Percentiles rank a stretch among this genome's conserved stretches.
phyloP scores from a whole-genome alignment of 2,113 vertebrate genomes.

The Oryzias melastigma region DNA sequence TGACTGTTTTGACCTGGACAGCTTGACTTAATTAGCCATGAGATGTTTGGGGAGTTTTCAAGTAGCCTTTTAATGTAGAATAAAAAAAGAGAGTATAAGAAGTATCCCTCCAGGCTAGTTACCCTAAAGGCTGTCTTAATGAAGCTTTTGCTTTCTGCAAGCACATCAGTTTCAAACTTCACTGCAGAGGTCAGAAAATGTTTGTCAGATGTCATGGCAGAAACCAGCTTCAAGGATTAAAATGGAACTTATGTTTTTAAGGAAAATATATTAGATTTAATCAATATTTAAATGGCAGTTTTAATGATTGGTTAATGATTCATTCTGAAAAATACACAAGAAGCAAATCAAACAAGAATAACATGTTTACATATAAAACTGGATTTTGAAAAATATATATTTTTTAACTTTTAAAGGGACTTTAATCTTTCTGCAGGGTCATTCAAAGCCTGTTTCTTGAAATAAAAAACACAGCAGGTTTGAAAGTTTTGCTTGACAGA shows the following conservation, averaged over 20 bases:
- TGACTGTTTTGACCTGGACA: slow-evolving; percentile 36
- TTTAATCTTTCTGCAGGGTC: slow-evolving; percentile 3
- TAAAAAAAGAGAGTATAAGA: slow-evolving; percentile 50
- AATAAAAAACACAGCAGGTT: slow-evolving; percentile 12
- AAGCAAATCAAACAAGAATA: not conserved
- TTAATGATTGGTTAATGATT: not conserved
- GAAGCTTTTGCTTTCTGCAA: slow-evolving; percentile 44
- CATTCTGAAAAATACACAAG: not conserved
- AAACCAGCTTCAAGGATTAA: not conserved
- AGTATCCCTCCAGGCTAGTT: slow-evolving; percentile 37
- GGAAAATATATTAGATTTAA: not conserved
- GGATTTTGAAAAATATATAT: not conserved
- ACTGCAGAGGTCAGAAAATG: slow-evolving; percentile 26
- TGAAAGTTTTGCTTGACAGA: slow-evolving; percentile 23
- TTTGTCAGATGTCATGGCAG: slow-evolving; percentile 10
- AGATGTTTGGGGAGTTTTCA: slow-evolving; percentile 45
- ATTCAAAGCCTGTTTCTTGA: slow-evolving; percentile 1
- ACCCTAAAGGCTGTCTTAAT: slow-evolving; percentile 54
- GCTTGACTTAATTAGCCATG: slow-evolving; percentile 53
- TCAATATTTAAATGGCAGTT: not conserved
- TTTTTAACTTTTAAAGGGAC: slow-evolving; percentile 18
- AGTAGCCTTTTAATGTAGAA: slow-evolving; percentile 44
- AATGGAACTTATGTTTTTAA: slow-evolving; percentile 28
- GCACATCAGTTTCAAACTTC: slow-evolving; percentile 46
- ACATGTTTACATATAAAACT: not conserved